Base-by-base conservation (phyloP, 2,113 vertebrate genomes). In the Pelodiscus sinensis region DNA sequence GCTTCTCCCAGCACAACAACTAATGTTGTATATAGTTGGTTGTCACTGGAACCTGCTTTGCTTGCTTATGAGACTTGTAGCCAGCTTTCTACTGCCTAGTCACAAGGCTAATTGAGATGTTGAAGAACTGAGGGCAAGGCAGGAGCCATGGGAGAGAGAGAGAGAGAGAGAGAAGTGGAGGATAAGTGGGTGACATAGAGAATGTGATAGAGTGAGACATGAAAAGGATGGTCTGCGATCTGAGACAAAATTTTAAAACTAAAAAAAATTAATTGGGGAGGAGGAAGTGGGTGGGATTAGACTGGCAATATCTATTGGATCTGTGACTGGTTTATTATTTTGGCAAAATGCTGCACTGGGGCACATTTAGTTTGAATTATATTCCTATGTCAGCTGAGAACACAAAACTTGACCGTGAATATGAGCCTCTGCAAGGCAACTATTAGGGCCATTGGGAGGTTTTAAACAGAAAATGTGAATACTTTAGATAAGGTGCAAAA, bases 311-410 rank as follows among this genome's bases (percentile, higher is more conserved):
- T 14, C 16, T 79, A 16, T 71, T 55, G 52, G 2, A 5, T 79
- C 16, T 82, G 52, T 52, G 15, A 38, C 0, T 18, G 31, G 9
- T 31, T 0, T 88, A 22, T 19, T 90, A 60, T 92, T 94, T 90
- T 93, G 86, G 21, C 81, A 55, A 86, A 29, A 35, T 89, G 3
- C 93, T 77, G 84, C 5, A 87, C 52, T 51, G 21, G 7, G 24
- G 35, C 1, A 0, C 56, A 4, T 31, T 60, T 87, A 29, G 31
- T 93, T 87, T 68, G 93, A 82, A 95, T 93, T 93, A 18, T 90
- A 14, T 95, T 96, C 94, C 90, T 84, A n/a, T 90, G 50, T 78
- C 85, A 56, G 1, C 87, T 93, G 86, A 86, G 84, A 90, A 78
- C 35, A 6, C 78, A 78, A 4, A 22, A 14, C 57, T 77, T 77